Evolutionary conservation across 1,140 invertebrate species (phyloP), one percentile per base, ranked within the genome.

Genomic region (Drosophila simulans): DNA sequence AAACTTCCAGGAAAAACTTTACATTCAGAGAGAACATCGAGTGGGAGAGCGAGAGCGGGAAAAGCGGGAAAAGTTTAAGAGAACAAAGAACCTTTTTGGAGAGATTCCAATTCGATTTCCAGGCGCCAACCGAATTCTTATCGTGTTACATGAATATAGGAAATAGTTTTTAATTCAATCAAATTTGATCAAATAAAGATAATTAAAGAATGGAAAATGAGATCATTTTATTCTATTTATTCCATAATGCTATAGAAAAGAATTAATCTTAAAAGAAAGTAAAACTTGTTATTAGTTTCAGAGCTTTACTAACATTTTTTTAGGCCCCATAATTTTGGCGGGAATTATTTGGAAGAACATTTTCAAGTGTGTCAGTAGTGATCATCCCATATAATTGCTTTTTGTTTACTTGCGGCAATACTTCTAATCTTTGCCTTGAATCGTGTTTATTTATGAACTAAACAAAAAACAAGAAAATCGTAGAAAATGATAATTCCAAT

Each of bases 401-500:
- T 2, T 48, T 22, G 7, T 12, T 11, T 11, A 20, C 4, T 4
- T 11, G 1, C 5, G 8, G 15, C 17, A 43, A 43, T 17, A 43
- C 5, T 22, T 46, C n/a, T 20, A 58, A 15, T 49, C 48, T 11
- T 31, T 31, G 8, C 10, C 4, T 13, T 1, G 15, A 42, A 22
- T 43, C 17, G 20, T 13, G 15, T 59, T 59, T 25, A 40, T 63
- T 34, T 42, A 59, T 57, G 17, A 40, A 59, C 59, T 34, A 34
- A 65, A 40, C 17, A 66, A 54, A 64, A 72, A 57, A 54, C 49
- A 65, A 43, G 13, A 56, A 58, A 54, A 7, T 42, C 27, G 35
- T 45, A 59, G 34, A 84, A 77, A 75, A 77, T 71, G 45, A 63
- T 55, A 71, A 54, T 59, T 49, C 54, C 62, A 75, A 15, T 5